Conservation (phyloP, 2,888 invertebrate species). For the Uloborus plumipes region DNA sequence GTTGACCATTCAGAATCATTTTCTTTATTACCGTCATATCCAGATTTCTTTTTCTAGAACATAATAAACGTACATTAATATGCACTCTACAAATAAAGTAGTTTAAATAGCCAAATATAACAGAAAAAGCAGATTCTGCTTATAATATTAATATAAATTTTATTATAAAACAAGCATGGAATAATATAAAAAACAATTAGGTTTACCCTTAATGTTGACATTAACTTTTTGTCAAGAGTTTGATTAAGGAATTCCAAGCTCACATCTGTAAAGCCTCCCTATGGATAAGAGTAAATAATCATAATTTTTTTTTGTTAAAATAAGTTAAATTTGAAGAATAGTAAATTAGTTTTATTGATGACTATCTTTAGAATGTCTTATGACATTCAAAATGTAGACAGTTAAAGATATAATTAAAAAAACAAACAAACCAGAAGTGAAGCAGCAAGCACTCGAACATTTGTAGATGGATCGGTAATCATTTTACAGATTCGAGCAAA, state of each 20-base stretch:
- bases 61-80: no score
- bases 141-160: no score
- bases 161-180: no score
- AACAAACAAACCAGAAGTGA: constrained; percentile 65
- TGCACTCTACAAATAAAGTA: no score
- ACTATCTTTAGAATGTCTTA: background rate
- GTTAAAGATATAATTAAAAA: background rate
- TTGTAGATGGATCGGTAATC: constrained; percentile 91
- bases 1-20: constrained; percentile 92
- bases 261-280: constrained; percentile 87
- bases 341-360: background rate
- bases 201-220: constrained; percentile 91
- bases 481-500: constrained; percentile 95
- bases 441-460: constrained; percentile 75
- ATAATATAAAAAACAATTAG: background rate
- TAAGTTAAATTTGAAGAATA: background rate
- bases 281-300: background rate
- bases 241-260: constrained; percentile 92
- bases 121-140: no score
- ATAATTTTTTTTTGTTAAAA: background rate
- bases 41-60: constrained; percentile 74
- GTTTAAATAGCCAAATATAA: no score
- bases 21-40: constrained; percentile 88
- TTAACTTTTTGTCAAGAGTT: constrained; percentile 96
- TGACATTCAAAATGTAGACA: background rate